These are phyloP conservation scores for Muntiacus reevesi DNA, from an alignment of 2,113 vertebrate species.

Conservation along the genomic window DNA sequence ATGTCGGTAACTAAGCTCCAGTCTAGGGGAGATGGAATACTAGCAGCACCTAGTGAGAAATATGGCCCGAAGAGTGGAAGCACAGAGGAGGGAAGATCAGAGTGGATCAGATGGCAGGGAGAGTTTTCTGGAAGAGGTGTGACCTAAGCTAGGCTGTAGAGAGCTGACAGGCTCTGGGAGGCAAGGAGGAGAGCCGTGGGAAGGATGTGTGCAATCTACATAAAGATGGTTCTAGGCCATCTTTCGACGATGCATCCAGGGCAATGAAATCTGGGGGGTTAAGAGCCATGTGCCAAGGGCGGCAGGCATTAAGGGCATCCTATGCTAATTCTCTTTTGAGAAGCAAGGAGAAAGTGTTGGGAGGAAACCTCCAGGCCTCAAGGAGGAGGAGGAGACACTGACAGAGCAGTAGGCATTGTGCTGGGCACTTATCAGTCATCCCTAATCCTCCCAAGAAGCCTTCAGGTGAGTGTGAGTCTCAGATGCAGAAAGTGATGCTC, in stretches of 20 bases:
- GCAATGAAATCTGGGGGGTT: background rate
- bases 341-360: background rate
- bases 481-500: background rate
- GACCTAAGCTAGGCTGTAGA: background rate
- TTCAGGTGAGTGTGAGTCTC: background rate
- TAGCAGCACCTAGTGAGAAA: background rate
- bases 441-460: background rate
- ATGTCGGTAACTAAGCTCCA: background rate
- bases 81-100: background rate
- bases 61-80: background rate
- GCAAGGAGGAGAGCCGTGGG: background rate
- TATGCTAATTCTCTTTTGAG: background rate
- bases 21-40: background rate
- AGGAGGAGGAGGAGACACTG: background rate
- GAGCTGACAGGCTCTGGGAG: background rate
- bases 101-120: background rate
- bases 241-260: background rate
- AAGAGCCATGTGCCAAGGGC: background rate
- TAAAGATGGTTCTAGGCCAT: background rate
- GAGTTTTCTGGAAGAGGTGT: background rate
- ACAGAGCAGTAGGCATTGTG: background rate
- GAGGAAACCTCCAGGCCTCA: conserved; percentile 19
- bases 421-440: background rate
- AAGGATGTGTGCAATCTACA: background rate
- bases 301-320: background rate